Conservation (phyloP, 2,797 vertebrate genomes). For the Acanthurus leucopareius region DNA sequence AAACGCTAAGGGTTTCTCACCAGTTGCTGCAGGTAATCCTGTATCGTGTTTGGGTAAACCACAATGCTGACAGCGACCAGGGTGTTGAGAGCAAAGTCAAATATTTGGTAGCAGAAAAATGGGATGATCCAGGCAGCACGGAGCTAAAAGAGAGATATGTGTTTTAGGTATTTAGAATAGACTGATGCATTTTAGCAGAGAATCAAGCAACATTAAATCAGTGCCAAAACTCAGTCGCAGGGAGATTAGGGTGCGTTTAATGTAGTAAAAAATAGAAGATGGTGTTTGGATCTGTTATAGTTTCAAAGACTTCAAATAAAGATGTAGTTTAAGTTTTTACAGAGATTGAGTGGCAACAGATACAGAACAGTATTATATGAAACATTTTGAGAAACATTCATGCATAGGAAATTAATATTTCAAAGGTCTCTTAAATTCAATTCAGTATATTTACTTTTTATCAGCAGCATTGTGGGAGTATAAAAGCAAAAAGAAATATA, state of each 20-base stretch:
- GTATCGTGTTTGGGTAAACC: slow-evolving; percentile 94
- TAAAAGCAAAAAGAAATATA: background rate
- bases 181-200: slow-evolving; percentile 11
- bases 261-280: slow-evolving; percentile 4
- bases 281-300: background rate
- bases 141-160: slow-evolving; percentile 84
- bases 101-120: slow-evolving; percentile 99
- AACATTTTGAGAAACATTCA: background rate
- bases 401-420: background rate
- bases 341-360: background rate
- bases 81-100: slow-evolving; percentile 96
- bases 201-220: slow-evolving; percentile 30
- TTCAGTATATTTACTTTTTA: background rate
- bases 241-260: slow-evolving; percentile 19
- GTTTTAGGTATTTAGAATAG: slow-evolving; percentile 12
- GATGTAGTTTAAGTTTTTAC: background rate
- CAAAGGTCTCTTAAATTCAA: background rate
- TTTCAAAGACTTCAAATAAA: slow-evolving; percentile 8
- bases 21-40: slow-evolving; percentile 95
- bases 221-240: slow-evolving; percentile 6
- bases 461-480: background rate
- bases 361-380: background rate
- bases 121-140: slow-evolving; percentile 96
- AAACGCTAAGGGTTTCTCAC: slow-evolving; percentile 77
- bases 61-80: slow-evolving; percentile 95